Percentiles rank a stretch among this genome's conserved stretches.
Conservation (phyloP, 2,888 invertebrate genomes). For the Nebria brevicollis region DNA sequence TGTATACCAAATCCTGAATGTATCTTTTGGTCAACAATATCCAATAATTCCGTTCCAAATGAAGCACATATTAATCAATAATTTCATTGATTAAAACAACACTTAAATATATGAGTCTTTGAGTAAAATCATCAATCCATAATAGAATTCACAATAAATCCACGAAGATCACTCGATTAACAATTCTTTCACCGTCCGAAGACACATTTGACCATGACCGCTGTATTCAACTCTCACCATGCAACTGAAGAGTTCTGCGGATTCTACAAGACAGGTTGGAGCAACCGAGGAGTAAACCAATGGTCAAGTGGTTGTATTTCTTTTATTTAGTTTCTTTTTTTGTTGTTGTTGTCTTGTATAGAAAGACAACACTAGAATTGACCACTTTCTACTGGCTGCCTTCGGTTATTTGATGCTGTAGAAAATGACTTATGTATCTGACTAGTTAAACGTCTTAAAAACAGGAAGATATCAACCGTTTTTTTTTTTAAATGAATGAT, state of each 20-base stretch:
- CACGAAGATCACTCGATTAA: background rate
- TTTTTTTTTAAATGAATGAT: background rate
- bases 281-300: background rate
- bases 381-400: background rate
- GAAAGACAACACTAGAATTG: background rate
- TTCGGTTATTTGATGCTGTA: background rate
- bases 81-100: background rate
- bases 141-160: background rate
- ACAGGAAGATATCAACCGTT: background rate
- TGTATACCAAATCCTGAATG: no score
- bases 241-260: background rate
- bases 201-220: constrained; percentile 1
- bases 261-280: background rate
- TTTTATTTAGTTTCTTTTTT: background rate
- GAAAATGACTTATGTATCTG: background rate
- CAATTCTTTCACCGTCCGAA: background rate
- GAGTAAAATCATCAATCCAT: no score
- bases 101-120: no score
- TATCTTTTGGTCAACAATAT: background rate
- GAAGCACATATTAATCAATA: background rate
- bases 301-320: background rate
- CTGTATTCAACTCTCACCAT: background rate
- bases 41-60: background rate
- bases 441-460: background rate
- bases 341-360: background rate